Base-by-base conservation (phyloP, 2,113 vertebrate genomes). In the Pelobates fuscus region DNA sequence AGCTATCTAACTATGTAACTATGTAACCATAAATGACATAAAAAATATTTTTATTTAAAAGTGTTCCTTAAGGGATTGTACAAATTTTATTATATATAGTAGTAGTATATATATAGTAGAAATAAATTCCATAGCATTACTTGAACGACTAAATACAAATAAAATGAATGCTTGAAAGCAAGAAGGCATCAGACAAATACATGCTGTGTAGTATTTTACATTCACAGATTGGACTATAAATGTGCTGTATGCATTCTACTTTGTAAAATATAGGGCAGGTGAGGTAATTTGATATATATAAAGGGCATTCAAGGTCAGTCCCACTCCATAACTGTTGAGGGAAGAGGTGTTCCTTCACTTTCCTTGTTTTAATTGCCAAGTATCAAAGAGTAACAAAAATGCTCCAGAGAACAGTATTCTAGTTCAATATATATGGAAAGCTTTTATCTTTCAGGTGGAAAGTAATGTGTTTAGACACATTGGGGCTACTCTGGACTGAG, bases 401-500 rank as follows among this genome's bases (percentile, higher is more conserved):
- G 89, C 91, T 87, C 88, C 84, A 91, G 82, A 90, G 88, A 91
- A 84, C 91, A 92, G 89, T 85, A 89, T 87, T 85, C 88, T 87
- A 85, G 82, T 82, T 85, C 85, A 89, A 85, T 85, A 88, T 89
- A 90, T 88, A 87, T 4, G 32, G 85, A 86, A 91, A 90, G 90
- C 90, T 91, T 92, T 91, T 91, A 89, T 91, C 86, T 88, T 84
- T 86, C 83, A 88, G 85, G 81, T 86, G 67, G 82, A 90, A 83
- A 89, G 82, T 90, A 88, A 93, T 93, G 84, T 89, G 88, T 88
- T 67, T 78, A 84, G 91, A 93, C 90, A 91, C 88, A 92, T 91
- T 90, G 82, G 85, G 91, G 90, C 91, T 91, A 90, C 85, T 80
- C 85, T 86, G 49, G 49, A 41, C 61, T 74, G 18, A 18, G 18